These are phyloP conservation scores for Chirona hameri DNA, from an alignment of 2,888 invertebrate genomes.

Conservation along the genomic window DNA sequence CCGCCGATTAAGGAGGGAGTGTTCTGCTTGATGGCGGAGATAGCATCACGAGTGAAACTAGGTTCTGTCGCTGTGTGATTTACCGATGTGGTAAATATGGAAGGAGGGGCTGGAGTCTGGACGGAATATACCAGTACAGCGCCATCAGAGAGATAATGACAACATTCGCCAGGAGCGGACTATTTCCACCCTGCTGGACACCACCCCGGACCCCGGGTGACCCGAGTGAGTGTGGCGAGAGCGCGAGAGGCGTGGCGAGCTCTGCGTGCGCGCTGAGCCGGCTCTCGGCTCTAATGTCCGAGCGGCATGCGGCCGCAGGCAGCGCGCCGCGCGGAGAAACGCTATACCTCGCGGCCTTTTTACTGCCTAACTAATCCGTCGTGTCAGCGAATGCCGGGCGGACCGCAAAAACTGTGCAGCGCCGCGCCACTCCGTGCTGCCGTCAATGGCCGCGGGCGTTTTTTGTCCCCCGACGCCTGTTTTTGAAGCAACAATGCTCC, in stretches of 20 bases:
- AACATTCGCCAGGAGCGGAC: too few relatives aligned
- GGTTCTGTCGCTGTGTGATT: too few relatives aligned
- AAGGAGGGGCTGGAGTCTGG: background rate
- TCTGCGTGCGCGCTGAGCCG: background rate
- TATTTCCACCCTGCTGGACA: too few relatives aligned
- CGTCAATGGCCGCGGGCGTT: background rate
- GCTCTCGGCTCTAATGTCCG: background rate
- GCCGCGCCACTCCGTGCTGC: background rate
- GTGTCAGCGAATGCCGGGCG: slow-evolving; percentile 10
- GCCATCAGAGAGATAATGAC: too few relatives aligned
- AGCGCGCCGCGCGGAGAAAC: background rate
- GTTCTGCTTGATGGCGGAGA: too few relatives aligned
- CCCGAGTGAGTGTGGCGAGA: too few relatives aligned
- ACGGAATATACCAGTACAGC: background rate
- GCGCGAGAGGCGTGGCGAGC: too few relatives aligned
- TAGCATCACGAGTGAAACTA: too few relatives aligned
- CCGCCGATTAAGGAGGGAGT: too few relatives aligned
- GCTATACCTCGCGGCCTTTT: background rate
- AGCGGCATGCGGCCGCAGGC: background rate
- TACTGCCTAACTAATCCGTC: background rate
- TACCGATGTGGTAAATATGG: background rate
- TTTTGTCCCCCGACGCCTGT: background rate
- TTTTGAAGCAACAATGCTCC: slow-evolving; percentile 23
- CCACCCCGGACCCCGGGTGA: too few relatives aligned
- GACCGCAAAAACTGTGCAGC: background rate